Conservation (phyloP, 2,797 vertebrate species). For the Lindbergichthys nudifrons region DNA sequence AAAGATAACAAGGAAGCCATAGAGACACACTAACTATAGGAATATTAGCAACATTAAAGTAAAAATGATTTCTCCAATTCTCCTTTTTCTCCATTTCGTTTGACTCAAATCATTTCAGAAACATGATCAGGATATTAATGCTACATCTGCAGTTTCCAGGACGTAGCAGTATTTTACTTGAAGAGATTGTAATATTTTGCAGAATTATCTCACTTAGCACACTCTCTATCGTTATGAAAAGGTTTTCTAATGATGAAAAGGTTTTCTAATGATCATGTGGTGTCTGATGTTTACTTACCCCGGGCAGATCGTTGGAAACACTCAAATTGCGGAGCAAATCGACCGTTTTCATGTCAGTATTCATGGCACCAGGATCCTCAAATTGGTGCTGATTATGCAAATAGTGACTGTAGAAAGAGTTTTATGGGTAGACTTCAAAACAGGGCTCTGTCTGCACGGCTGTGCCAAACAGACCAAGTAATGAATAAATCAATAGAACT, state of each 20-base stretch:
- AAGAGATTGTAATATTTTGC: slow-evolving; percentile 25
- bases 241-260: slow-evolving; percentile 40
- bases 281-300: slow-evolving; percentile 44
- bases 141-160: background rate
- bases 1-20: no score
- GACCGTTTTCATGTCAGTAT: slow-evolving; percentile 51
- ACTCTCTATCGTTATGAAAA: slow-evolving; percentile 36
- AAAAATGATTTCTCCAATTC: background rate
- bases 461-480: slow-evolving; percentile 25
- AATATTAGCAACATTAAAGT: background rate
- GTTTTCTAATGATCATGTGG: slow-evolving; percentile 38
- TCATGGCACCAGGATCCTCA: slow-evolving; percentile 18
- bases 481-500: slow-evolving; percentile 2
- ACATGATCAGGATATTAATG: background rate
- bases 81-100: background rate
- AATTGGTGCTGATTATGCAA: slow-evolving; percentile 54
- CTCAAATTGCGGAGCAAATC: slow-evolving; percentile 45
- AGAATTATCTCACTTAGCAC: slow-evolving; percentile 20
- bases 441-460: background rate
- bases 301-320: slow-evolving; percentile 46
- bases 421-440: slow-evolving; percentile 32
- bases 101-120: background rate
- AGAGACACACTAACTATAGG: no score
- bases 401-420: slow-evolving; percentile 15
- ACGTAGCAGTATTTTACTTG: slow-evolving; percentile 8